Evolutionary conservation across 2,113 vertebrate genomes (phyloP).

Genomic region (Calyptomena viridis): DNA sequence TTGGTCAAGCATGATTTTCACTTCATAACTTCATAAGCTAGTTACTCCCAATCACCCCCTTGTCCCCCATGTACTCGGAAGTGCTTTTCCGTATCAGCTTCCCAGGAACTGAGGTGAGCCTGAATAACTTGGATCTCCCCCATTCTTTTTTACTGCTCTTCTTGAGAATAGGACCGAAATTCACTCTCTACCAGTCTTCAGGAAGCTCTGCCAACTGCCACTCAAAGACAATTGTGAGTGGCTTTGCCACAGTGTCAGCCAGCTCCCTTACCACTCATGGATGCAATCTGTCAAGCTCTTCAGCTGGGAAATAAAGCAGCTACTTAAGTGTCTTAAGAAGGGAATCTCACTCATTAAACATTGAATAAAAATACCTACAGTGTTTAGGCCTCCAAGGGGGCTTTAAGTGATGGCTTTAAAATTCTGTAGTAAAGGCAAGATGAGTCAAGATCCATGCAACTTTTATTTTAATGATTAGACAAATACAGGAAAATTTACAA

Average conservation of each 20-base stretch:
- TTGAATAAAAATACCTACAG: not conserved
- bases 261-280: not conserved
- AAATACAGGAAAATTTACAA: slow-evolving; percentile 70
- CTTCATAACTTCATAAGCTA: not conserved
- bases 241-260: not conserved
- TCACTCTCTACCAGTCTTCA: not conserved
- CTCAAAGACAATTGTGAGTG: not conserved
- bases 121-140: not conserved
- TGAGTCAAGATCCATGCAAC: slow-evolving; percentile 48
- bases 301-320: not conserved
- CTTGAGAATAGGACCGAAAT: not conserved
- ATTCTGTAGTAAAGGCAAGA: slow-evolving; percentile 2
- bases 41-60: not conserved
- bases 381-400: not conserved
- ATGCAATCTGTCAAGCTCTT: not conserved
- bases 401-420: not conserved
- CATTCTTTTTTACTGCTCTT: not conserved
- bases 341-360: not conserved
- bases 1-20: not conserved
- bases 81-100: not conserved
- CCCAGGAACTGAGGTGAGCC: not conserved
- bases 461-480: slow-evolving; percentile 74
- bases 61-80: not conserved
- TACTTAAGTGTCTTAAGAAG: not conserved
- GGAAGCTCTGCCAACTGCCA: not conserved